A percentile compares a stretch with the other conserved stretches of the same genome.
Evolutionary conservation across 2,113 vertebrate genomes (phyloP).

Genomic region (Rhabdomys dilectus): DNA sequence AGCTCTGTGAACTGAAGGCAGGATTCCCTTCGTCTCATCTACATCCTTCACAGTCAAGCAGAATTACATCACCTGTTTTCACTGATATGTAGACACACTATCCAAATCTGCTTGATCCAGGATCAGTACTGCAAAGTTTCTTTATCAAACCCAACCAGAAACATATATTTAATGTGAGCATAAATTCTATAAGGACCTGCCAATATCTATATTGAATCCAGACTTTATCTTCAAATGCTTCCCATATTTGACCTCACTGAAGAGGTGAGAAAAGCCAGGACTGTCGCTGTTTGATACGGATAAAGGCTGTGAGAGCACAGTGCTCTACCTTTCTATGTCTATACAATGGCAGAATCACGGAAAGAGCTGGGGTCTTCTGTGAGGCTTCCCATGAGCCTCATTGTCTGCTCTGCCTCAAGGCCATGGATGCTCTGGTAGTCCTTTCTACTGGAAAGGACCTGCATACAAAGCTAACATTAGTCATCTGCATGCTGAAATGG

Average conservation of each 20-base stretch:
- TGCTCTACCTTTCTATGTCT: neutral
- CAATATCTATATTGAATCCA: neutral
- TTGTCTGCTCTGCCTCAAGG: neutral
- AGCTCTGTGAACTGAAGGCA: conserved; percentile 13
- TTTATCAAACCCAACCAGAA: neutral
- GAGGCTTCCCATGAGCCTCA: neutral
- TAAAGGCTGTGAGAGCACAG: neutral
- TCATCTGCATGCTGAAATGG: neutral
- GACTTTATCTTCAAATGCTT: conserved; percentile 33
- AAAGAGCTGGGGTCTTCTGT: neutral
- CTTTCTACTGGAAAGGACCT: neutral
- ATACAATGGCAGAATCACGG: neutral
- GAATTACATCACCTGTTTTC: neutral
- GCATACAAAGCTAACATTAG: neutral
- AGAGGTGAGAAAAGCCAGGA: neutral
- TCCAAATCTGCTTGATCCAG: neutral
- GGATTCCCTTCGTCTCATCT: neutral
- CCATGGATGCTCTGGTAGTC: neutral
- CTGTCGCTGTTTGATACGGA: neutral
- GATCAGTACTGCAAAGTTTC: neutral
- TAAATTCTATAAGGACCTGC: conserved; percentile 21
- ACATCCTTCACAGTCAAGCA: neutral
- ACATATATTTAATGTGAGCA: neutral
- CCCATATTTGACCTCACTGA: neutral
- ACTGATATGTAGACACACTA: neutral